Conservation (phyloP, 2,797 vertebrate genomes). For the Tauraco hartlaubi region DNA sequence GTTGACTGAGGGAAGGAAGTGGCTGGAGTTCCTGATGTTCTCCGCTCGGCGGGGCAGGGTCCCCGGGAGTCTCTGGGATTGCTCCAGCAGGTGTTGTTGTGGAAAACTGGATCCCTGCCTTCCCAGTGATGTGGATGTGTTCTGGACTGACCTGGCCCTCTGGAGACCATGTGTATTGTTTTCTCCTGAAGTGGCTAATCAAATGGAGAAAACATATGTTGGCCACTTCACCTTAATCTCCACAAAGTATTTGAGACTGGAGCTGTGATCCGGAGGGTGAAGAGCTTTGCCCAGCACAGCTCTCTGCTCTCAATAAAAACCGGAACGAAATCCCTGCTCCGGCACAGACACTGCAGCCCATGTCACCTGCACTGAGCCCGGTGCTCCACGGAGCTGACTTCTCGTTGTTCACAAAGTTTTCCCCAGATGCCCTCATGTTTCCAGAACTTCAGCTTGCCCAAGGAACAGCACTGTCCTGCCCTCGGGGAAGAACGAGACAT, state of each 20-base stretch:
- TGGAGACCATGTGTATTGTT: conserved; percentile 13
- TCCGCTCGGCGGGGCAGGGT: conserved; percentile 36
- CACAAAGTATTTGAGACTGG: not conserved
- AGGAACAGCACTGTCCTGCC: too few species aligned
- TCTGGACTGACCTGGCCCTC: conserved; percentile 4
- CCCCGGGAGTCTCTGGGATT: conserved; percentile 48
- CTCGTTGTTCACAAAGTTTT: not conserved
- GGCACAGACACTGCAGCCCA: accelerated
- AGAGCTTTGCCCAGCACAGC: not conserved
- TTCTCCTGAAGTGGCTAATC: not conserved
- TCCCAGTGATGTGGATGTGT: not conserved
- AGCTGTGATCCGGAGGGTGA: not conserved
- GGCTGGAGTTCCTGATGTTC: conserved; percentile 74
- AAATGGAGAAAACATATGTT: conserved; percentile 48
- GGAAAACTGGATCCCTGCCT: conserved; percentile 41
- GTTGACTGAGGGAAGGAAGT: conserved; percentile 82
- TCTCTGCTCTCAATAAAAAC: not conserved
- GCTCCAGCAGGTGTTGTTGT: conserved; percentile 76
- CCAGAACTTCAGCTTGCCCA: too few species aligned
- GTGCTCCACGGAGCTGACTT: not conserved
- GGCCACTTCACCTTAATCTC: not conserved
- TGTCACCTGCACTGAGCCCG: not conserved
- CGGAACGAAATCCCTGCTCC: not conserved
- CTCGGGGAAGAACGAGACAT: too few species aligned
- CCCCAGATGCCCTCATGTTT: not conserved